phyloP scores from a whole-genome alignment of 2,888 invertebrate genomes.

The Antheraea assamensis region DNA sequence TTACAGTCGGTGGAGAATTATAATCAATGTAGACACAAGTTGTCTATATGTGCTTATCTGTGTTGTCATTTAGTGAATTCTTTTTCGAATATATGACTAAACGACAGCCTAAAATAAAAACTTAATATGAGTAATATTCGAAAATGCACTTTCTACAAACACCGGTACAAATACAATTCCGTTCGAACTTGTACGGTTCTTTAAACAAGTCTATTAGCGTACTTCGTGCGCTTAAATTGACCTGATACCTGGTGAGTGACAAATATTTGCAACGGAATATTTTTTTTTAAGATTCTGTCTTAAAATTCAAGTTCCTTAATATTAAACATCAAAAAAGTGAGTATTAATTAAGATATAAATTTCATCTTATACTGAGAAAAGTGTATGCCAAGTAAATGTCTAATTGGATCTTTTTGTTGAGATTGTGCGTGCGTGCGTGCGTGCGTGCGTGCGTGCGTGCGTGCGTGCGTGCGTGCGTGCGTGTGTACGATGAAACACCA shows the following conservation, averaged over 20 bases:
- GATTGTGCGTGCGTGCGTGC: too few species aligned
- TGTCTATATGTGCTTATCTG: too few species aligned
- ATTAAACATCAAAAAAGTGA: neutral
- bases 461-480: too few species aligned
- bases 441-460: too few species aligned
- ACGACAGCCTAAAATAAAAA: too few species aligned
- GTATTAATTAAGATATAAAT: neutral
- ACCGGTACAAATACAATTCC: neutral
- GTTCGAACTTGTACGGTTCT: neutral
- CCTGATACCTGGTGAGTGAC: neutral
- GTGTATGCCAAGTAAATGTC: neutral
- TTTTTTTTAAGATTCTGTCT: neutral
- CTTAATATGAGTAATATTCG: neutral
- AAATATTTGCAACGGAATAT: neutral
- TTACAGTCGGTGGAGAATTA: too few species aligned
- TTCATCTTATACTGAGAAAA: neutral
- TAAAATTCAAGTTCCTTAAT: neutral
- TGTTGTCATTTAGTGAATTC: too few species aligned
- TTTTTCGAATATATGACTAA: too few species aligned
- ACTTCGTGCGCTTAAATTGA: neutral
- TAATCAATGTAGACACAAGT: too few species aligned
- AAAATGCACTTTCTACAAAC: slow-evolving; percentile 1
- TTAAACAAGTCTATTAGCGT: slow-evolving; percentile 26
- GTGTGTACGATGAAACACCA: too few species aligned
- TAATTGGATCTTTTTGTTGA: neutral